Evolutionary conservation across 2,797 vertebrate species (phyloP).

Genomic region (Neomorphus geoffroyi): DNA sequence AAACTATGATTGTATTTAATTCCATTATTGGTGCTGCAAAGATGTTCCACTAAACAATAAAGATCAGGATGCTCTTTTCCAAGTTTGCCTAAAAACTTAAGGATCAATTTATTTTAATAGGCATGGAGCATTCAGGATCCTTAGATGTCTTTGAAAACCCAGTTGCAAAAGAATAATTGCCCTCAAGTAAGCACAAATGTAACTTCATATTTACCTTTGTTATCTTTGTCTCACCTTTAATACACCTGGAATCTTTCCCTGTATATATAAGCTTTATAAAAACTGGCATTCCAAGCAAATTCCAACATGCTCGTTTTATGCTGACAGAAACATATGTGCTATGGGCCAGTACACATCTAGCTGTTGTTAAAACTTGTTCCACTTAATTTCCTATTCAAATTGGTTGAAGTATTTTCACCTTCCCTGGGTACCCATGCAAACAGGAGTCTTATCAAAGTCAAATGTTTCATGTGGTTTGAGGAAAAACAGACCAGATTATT

Average conservation of each 20-base stretch:
- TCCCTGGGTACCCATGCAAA: background rate
- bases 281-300: constrained; percentile 1
- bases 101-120: constrained; percentile 18
- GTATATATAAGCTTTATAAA: background rate
- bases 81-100: background rate
- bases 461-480: background rate
- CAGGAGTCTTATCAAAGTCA: background rate
- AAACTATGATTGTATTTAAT: background rate
- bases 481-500: background rate
- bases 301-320: background rate
- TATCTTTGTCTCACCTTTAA: constrained; percentile 43
- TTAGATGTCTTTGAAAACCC: background rate
- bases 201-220: constrained; percentile 26
- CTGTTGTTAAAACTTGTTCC: background rate
- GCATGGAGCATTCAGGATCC: background rate
- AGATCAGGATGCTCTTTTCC: background rate
- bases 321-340: background rate
- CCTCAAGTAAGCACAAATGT: constrained; percentile 2
- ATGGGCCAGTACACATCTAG: background rate
- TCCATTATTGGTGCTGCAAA: background rate
- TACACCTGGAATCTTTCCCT: background rate
- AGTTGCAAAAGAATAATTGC: background rate
- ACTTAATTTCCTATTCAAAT: background rate
- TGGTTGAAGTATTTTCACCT: background rate
- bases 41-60: background rate